Base-by-base conservation (phyloP, 2,113 vertebrate species). In the Carassius gibelio region DNA sequence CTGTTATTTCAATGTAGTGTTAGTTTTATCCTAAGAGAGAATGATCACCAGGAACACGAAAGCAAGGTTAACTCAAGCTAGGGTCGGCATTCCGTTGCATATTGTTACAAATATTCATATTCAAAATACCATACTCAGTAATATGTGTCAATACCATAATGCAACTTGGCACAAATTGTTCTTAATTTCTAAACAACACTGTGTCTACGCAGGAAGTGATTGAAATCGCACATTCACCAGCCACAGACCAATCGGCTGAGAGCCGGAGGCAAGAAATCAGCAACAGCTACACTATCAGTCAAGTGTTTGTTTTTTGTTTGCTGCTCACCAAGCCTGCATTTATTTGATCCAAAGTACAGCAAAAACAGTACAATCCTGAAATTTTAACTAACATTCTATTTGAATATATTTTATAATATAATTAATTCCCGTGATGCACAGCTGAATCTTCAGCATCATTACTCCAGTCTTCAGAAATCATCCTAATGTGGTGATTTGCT, bases 1-100 rank as follows among this genome's bases (percentile, higher is more conserved):
- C 2, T 68, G 42, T 23, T 17, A 64, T 80, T 64, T 64, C 8
- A 80, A 17, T 48, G 59, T 80, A 80, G 77, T 80, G 77, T 80
- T 64, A 80, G 38, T 64, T 48, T 42, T 21, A 34, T 69, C 15
- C 14, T 13, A 59, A 10, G 23, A 50, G 42, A 21, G 38, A 34
- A 30, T 15, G 0, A 42, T 42, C 21, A 61, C 2, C 1, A 34
- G 15, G 50, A 57, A 30, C 38, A 45, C 14, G 57, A 6, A 62
- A 13, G 55, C 61, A 66, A 26, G 8, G 23, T 66, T 66, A 66
- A 81, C 78, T 81, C 3, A 38, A 61, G 34, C 76, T n/a, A 36
- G 36, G 26, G 45, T 30, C 42, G 5, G 66, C 59, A 19, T 66
- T 64, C 45, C 34, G 42, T 81, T 34, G 15, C 17, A 21, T 69